Evolutionary conservation across 2,113 vertebrate genomes (phyloP).

Genomic region (Brachionichthys hirsutus): DNA sequence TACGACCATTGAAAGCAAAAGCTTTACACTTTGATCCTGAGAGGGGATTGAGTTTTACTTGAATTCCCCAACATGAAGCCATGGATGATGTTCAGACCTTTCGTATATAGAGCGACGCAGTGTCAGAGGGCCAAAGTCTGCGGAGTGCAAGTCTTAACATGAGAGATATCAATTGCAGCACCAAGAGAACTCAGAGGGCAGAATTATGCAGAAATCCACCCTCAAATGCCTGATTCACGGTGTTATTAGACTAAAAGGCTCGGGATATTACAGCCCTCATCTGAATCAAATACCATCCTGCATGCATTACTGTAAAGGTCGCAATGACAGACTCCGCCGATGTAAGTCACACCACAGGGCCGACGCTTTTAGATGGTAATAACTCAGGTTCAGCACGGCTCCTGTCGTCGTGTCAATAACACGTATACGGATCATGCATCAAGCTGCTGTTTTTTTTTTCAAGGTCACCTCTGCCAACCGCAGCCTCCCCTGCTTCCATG

Average conservation of each 20-base stretch:
- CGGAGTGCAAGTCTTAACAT: background rate
- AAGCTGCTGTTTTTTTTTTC: too few species aligned
- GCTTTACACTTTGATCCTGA: too few species aligned
- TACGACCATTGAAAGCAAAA: too few species aligned
- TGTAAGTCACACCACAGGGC: conserved; percentile 3
- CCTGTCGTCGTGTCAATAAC: conserved; percentile 38
- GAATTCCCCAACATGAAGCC: too few species aligned
- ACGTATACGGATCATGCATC: background rate
- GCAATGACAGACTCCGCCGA: conserved; percentile 15
- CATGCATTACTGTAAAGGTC: background rate
- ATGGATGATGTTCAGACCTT: too few species aligned
- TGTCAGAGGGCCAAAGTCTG: too few species aligned
- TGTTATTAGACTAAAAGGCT: background rate
- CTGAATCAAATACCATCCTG: background rate
- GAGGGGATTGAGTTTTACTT: too few species aligned
- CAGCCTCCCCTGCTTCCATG: too few species aligned
- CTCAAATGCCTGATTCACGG: background rate
- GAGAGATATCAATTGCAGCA: background rate
- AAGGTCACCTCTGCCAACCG: too few species aligned
- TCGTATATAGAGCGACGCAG: too few species aligned
- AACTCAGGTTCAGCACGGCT: conserved; percentile 32
- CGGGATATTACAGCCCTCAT: background rate
- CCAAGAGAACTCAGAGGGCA: background rate
- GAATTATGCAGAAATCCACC: background rate
- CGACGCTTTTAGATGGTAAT: conserved; percentile 19